phyloP scores from a whole-genome alignment of 2,113 vertebrate genomes.

The Cebidichthys violaceus region DNA sequence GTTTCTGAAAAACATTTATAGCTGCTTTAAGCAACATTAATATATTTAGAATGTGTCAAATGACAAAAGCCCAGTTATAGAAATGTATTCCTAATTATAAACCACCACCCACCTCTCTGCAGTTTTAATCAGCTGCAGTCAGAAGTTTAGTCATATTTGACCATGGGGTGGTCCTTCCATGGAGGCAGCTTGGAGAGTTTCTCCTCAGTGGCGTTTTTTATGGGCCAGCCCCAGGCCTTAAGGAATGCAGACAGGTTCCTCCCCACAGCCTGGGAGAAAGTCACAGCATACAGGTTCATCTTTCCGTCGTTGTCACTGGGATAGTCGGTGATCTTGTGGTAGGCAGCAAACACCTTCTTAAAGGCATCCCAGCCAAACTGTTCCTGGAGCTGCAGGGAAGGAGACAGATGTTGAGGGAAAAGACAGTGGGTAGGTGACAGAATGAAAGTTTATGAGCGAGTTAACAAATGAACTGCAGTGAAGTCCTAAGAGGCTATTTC shows the following conservation, averaged over 20 bases:
- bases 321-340: slow-evolving; percentile 74
- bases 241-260: slow-evolving; percentile 85
- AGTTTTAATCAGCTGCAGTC: slow-evolving; percentile 1
- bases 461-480: neutral
- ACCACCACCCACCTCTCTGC: neutral
- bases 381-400: slow-evolving; percentile 82
- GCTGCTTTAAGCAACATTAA: neutral
- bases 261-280: slow-evolving; percentile 81
- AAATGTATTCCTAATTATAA: too few species aligned
- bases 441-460: neutral
- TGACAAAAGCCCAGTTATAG: neutral
- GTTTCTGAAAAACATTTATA: neutral
- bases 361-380: slow-evolving; percentile 87
- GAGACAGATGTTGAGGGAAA: neutral
- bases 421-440: too few species aligned
- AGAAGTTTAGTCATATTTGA: slow-evolving; percentile 41
- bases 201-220: slow-evolving; percentile 66
- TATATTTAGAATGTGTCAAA: neutral
- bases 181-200: slow-evolving; percentile 76
- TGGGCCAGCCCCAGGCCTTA: slow-evolving; percentile 87
- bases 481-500: neutral
- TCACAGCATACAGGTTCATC: slow-evolving; percentile 86
- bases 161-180: slow-evolving; percentile 85
- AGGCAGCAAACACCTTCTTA: slow-evolving; percentile 82
- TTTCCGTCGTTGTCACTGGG: slow-evolving; percentile 78